Evolutionary conservation across 2,113 vertebrate species (phyloP), one percentile per base, ranked within the genome.

Genomic region (Gallinago paraguaiae): DNA sequence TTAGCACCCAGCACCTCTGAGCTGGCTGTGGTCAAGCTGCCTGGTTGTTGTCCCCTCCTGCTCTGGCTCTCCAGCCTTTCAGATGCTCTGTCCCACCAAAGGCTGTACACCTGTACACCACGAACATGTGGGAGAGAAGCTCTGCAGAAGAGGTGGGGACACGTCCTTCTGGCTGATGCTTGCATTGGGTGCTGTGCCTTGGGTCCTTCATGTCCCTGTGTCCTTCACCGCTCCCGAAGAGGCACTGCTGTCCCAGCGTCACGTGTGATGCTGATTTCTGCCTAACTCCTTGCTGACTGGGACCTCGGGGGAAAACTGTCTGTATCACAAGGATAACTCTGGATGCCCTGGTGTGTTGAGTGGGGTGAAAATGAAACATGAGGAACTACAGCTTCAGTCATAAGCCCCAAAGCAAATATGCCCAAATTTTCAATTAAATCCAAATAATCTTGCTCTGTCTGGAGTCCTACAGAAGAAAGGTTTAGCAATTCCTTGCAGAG

Each of bases 111-210:
- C 41, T 33, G 41, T 20, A 6, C 18, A 15, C 23, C 7, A 3
- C 0, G 16, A 81, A 16, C n/a, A 9, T 1, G 0, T 50, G 54
- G 45, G 28, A 72, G 33, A 1, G 1, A 71, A n/a, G 35, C 68
- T 68, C 50, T 87, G 82, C 76, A 56, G 46, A 22, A 65, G 12
- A 3, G 10, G 27, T 30, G 20, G 23, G 8, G n/a, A 57, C n/a
- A 1, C 1, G 10, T 54, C 53, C 28, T 70, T 24, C 70, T 85
- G 81, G 30, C 72, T 74, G 61, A 39, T 64, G 53, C 68, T 63
- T 13, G 13, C 11, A 13, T 13, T 82, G 61, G 37, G 51, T 74
- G 74, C 18, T 68, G 5, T 30, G 24, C 3, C 3, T 53, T 46
- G 41, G 72, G 39, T 91, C 51, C 59, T 80, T 48, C 67, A 71